Evolutionary conservation across 2,797 vertebrate genomes (phyloP).

Genomic region (Gorsachius magnificus): DNA sequence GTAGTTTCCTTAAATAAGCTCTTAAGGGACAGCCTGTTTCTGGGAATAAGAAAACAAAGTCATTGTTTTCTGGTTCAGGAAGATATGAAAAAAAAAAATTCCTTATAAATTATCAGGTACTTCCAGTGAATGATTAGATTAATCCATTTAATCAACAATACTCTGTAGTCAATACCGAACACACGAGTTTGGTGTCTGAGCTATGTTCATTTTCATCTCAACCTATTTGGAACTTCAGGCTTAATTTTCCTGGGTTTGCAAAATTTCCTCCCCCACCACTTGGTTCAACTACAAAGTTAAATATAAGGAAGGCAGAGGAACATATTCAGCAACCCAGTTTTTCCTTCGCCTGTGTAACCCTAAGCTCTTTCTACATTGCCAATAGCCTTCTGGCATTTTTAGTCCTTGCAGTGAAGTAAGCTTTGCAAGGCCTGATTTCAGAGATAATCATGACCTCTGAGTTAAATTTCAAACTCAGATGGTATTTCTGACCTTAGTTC

Average conservation of each 20-base stretch:
- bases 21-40: neutral
- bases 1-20: neutral
- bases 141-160: neutral
- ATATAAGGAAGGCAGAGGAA: neutral
- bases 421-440: neutral
- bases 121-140: neutral
- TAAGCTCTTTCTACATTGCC: neutral
- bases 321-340: neutral
- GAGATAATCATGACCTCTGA: neutral
- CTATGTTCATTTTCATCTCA: neutral
- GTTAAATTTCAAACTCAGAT: neutral
- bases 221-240: neutral
- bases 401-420: neutral
- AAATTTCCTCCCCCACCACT: neutral
- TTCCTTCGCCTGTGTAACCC: neutral
- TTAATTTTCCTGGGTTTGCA: neutral
- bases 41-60: neutral
- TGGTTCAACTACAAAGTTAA: neutral
- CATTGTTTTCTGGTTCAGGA: neutral
- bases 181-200: neutral
- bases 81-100: neutral
- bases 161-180: neutral
- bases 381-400: neutral
- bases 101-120: neutral
- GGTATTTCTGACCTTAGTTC: neutral